A percentile compares a stretch with the other conserved stretches of the same genome.
Evolutionary conservation across 2,113 vertebrate genomes (phyloP).

Genomic region (Gorilla gorilla): DNA sequence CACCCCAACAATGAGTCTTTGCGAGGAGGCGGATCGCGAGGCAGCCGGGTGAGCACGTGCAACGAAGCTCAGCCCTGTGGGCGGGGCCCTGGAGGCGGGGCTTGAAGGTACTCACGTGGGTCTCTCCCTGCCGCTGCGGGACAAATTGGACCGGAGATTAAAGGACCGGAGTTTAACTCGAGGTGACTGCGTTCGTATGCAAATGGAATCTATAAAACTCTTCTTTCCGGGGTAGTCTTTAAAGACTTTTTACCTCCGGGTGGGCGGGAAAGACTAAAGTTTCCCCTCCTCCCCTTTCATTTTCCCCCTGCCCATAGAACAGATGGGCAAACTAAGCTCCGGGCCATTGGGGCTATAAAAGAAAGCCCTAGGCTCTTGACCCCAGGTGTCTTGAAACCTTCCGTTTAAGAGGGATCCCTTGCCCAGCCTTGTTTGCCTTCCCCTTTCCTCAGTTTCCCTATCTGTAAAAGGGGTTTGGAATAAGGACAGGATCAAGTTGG

Average conservation of each 20-base stretch:
- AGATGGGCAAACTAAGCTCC: slow-evolving; percentile 52
- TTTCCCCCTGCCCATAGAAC: slow-evolving; percentile 37
- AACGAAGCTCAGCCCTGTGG: slow-evolving; percentile 61
- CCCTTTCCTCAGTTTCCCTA: not conserved
- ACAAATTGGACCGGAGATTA: slow-evolving; percentile 77
- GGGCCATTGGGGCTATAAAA: slow-evolving; percentile 3
- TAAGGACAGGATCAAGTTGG: not conserved
- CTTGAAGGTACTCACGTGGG: not conserved
- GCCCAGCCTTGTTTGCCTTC: not conserved
- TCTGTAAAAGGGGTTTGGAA: not conserved
- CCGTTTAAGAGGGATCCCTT: not conserved
- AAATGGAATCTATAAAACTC: slow-evolving; percentile 76
- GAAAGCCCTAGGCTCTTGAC: not conserved
- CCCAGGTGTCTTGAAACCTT: not conserved
- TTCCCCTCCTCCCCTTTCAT: slow-evolving; percentile 67
- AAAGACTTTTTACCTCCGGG: slow-evolving; percentile 72
- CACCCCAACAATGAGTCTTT: not conserved
- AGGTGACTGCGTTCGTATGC: slow-evolving; percentile 76
- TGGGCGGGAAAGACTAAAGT: slow-evolving; percentile 68
- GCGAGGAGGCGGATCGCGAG: slow-evolving; percentile 43
- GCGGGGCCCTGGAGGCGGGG: slow-evolving; percentile 41
- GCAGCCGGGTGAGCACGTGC: slow-evolving; percentile 70
- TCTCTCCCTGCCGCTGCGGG: not conserved
- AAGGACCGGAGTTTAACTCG: slow-evolving; percentile 68
- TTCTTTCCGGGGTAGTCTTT: slow-evolving; percentile 69